These are phyloP conservation scores for Podocnemis expansa DNA, from an alignment of 2,113 vertebrate species.

Conservation along the genomic window DNA sequence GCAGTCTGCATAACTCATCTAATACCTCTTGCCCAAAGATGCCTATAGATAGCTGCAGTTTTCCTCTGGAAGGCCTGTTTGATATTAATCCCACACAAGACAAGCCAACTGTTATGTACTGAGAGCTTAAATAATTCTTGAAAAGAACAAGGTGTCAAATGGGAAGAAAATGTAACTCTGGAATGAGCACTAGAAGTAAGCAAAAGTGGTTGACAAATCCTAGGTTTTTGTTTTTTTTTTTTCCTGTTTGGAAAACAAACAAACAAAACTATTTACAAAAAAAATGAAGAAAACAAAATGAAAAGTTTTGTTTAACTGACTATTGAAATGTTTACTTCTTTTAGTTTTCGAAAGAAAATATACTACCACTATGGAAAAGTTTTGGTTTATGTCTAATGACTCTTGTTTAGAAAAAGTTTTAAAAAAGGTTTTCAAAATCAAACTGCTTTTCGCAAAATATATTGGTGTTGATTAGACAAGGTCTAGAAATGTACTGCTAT, in stretches of 20 bases:
- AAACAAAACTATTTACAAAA: neutral
- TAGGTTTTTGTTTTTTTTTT: neutral
- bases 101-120: constrained; percentile 27
- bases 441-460: neutral
- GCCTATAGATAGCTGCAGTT: neutral
- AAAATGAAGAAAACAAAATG: neutral
- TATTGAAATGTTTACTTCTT: neutral
- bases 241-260: too few relatives aligned
- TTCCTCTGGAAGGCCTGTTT: neutral
- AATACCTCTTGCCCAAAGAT: neutral
- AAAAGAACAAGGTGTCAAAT: neutral
- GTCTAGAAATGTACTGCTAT: neutral
- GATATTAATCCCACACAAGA: constrained; percentile 42
- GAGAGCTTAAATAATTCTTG: neutral
- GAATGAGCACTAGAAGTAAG: neutral
- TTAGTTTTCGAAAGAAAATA: constrained; percentile 22
- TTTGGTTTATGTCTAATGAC: neutral
- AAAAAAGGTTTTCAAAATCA: neutral
- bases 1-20: constrained; percentile 45
- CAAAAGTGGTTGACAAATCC: neutral
- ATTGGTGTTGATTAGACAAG: neutral
- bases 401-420: constrained; percentile 20
- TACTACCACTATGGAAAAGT: neutral
- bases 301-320: neutral
- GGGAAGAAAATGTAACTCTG: neutral